These are phyloP conservation scores for Drosophila jambulina DNA, from an alignment of 1,140 invertebrate species.

Conservation along the genomic window DNA sequence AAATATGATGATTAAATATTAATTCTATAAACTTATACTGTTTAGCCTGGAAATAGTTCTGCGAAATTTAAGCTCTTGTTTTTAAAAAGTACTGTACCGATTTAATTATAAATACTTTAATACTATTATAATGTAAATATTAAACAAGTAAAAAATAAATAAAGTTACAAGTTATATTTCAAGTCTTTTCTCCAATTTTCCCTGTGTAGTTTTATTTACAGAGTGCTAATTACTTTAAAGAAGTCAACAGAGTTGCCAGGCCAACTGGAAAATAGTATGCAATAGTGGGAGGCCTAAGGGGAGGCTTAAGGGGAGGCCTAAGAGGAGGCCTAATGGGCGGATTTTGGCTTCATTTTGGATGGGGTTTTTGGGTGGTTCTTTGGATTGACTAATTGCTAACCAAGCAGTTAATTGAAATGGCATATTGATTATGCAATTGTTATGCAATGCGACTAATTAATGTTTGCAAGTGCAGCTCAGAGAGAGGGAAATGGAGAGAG, in stretches of 20 bases:
- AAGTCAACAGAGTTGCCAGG: background rate
- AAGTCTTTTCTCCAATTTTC: background rate
- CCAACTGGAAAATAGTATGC: background rate
- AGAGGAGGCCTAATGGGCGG: too few species aligned
- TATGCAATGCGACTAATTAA: slow-evolving; percentile 80
- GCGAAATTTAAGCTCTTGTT: background rate
- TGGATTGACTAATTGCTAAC: slow-evolving; percentile 51
- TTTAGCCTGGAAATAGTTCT: too few species aligned
- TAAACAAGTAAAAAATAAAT: background rate
- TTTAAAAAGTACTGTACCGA: background rate
- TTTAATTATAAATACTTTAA: background rate
- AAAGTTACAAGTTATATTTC: background rate
- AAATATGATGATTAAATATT: too few species aligned
- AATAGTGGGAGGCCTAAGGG: background rate
- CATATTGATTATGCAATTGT: slow-evolving; percentile 81
- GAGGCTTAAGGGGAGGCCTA: background rate
- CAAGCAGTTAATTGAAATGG: slow-evolving; percentile 65
- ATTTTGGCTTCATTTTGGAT: background rate
- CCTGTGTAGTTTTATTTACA: slow-evolving; percentile 5
- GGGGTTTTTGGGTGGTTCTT: background rate
- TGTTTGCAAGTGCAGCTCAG: slow-evolving; percentile 36
- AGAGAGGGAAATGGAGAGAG: background rate
- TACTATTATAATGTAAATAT: too few species aligned
- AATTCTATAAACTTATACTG: too few species aligned
- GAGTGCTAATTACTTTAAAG: slow-evolving; percentile 31